Percentiles rank a stretch among this genome's conserved stretches.
These are phyloP conservation scores for Cassiopea andromeda DNA, from an alignment of 30 jellyfish, hydroid and myxozoan species.

Conservation along the genomic window DNA sequence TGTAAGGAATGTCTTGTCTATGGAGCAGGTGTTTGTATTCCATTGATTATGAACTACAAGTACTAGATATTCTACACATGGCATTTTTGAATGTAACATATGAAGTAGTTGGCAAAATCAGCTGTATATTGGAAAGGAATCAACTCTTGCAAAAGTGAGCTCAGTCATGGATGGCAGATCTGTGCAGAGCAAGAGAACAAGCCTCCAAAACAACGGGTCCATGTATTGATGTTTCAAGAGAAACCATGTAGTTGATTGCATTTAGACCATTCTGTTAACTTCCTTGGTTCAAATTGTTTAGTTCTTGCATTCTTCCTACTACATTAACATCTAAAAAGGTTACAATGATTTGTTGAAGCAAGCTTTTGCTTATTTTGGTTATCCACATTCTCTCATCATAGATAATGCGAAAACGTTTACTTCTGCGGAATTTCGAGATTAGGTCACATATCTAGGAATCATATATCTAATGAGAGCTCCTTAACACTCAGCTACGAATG, in stretches of 20 bases:
- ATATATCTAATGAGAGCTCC: constrained; percentile 45
- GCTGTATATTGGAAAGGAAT: constrained; percentile 64
- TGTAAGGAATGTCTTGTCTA: constrained; percentile 13
- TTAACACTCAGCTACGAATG: constrained; percentile 30
- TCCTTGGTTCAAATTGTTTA: constrained; percentile 36
- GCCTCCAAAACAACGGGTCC: constrained; percentile 31
- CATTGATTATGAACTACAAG: background rate
- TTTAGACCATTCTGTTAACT: constrained; percentile 17
- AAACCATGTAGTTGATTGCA: constrained; percentile 47
- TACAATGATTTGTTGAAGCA: constrained; percentile 32
- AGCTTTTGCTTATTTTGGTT: constrained; percentile 30
- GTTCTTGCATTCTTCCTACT: constrained; percentile 39
- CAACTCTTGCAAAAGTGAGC: constrained; percentile 10
- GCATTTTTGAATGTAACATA: constrained; percentile 55
- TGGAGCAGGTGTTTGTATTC: constrained; percentile 45
- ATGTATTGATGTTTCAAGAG: constrained; percentile 38
- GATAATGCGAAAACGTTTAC: constrained; percentile 27
- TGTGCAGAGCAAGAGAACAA: constrained; percentile 58
- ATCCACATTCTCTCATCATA: constrained; percentile 23
- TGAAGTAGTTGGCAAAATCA: constrained; percentile 56
- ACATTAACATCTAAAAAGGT: constrained; percentile 16
- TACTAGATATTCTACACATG: constrained; percentile 56
- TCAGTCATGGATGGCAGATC: background rate
- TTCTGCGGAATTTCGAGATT: constrained; percentile 35
- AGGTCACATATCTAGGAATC: constrained; percentile 11